Evolutionary conservation across 2,113 vertebrate genomes (phyloP), one percentile per base, ranked within the genome.

Genomic region (Tragelaphus imberbis): DNA sequence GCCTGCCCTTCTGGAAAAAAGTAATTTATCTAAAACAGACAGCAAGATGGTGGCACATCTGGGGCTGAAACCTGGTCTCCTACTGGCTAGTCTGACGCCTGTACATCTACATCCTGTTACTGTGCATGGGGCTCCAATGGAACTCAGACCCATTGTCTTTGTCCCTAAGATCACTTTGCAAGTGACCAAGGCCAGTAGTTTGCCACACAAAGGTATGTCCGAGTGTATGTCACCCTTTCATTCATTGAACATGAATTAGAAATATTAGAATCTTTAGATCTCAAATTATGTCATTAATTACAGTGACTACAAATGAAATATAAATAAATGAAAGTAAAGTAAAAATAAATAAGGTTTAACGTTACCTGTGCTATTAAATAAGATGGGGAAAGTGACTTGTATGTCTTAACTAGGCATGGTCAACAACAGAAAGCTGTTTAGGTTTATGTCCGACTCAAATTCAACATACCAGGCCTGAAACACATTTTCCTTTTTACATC

Each of bases 401-500:
- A 9, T 75, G 23, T 87, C 56, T 82, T 81, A 88, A 89, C 7
- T 10, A 81, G 40, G 23, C 5, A 51, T 77, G 75, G 77, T 97
- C 51, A 68, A 51, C 27, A 92, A 94, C 40, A 89, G 82, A 95
- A 97, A 92, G 56, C 88, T 68, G 53, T 93, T 86, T 81, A 44
- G 17, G 47, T 84, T 89, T 91, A 53, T 63, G 86, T 65, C 49
- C 71, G 84, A 77, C 30, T 80, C 40, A 53, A 53, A 12, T 36
- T 88, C 92, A 68, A 9, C 51, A 88, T 49, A 40, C 85, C 92
- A 89, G 86, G 47, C 88, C 68, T 61, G 19, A 95, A 87, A 44
- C 84, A 86, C 95, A 85, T 49, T 96, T 97, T 87, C 71, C 58
- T 97, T 63, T 90, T 96, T 90, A 80, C 59, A 90, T 75, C 86